A percentile compares a stretch with the other conserved stretches of the same genome.
These are phyloP conservation scores for Papilio machaon DNA, from an alignment of 1,140 invertebrate genomes.

Conservation along the genomic window DNA sequence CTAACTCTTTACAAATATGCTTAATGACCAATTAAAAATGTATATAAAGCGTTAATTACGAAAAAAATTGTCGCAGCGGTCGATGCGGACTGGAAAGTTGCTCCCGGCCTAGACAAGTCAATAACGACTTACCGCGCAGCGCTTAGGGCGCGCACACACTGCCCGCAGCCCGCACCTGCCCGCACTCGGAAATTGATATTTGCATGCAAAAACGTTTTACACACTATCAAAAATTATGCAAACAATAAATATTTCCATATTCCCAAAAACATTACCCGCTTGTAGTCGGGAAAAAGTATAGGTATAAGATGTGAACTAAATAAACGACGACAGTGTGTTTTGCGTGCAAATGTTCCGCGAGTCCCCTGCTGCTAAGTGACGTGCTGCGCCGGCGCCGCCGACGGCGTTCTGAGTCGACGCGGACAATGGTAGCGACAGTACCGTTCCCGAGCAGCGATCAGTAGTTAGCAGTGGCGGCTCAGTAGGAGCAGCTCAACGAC, in stretches of 20 bases:
- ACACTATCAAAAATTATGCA: no score
- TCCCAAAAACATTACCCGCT: no score
- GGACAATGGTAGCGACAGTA: background rate
- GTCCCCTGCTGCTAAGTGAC: background rate
- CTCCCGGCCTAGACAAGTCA: slow-evolving; percentile 30
- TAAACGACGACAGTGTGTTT: no score
- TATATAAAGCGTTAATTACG: slow-evolving; percentile 31
- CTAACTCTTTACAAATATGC: slow-evolving; percentile 31
- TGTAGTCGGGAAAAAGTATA: no score
- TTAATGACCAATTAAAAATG: slow-evolving; percentile 37
- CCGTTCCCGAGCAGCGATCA: no score
- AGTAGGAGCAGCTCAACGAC: no score
- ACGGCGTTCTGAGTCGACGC: background rate
- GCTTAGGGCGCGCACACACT: background rate
- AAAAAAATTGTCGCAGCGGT: slow-evolving; percentile 33
- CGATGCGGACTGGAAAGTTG: slow-evolving; percentile 25
- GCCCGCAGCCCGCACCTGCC: background rate
- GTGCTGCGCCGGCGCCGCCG: no score
- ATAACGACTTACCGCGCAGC: slow-evolving; percentile 7
- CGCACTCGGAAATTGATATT: background rate
- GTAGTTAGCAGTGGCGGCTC: no score
- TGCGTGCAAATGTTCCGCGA: background rate
- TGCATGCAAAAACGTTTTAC: no score
- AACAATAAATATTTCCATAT: no score
- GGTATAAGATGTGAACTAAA: background rate